Base-by-base conservation (phyloP, 2,113 vertebrate genomes). In the Coreoperca whiteheadi region DNA sequence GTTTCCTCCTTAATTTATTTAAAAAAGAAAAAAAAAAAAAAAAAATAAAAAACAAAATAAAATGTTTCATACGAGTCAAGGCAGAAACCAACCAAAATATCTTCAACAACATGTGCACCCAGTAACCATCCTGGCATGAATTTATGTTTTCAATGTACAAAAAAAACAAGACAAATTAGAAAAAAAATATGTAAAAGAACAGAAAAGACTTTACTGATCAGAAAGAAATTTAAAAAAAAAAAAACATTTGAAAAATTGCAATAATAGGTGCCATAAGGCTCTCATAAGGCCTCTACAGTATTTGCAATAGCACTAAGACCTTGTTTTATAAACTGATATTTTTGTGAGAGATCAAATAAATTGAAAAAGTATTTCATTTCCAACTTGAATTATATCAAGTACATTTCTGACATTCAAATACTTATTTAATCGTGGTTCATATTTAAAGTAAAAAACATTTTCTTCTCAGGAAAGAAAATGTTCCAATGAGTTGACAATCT, bases 311-410 rank as follows among this genome's bases (percentile, higher is more conserved):
- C 2, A 69, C 10, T 32, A 21, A 14, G 1, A 70, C 12, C 64
- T 6, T 3, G 25, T 28, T 28, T 64, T 50, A 10, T n/a, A 37
- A 48, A n/a, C 12, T n/a, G 21, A 4, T n/a, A 41, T 68, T 39
- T 60, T 59, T 34, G 5, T 23, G 23, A 15, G 12, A 56, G 50
- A 43, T 23, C 8, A 25, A 64, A 61, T 25, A 50, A 8, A 59
- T 5, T 21, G 11, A 37, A 14, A 23, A 8, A 43, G 60, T 59
- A 59, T 56, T 56, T 60, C 1, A 53, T 23, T 11, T 21, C 23
- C 7, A 60, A 4, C 14, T 80, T 48, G 2, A 56, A 59, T 61
- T 61, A 92, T 85, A 88, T 85, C 1, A 53, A 25, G 7, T 48
- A 65, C 4, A 41, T 65, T 41, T 41, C 16, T 43, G 20, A 30